These are phyloP conservation scores for Leptinotarsa texana DNA, from an alignment of 1,140 invertebrate species.

Conservation along the genomic window DNA sequence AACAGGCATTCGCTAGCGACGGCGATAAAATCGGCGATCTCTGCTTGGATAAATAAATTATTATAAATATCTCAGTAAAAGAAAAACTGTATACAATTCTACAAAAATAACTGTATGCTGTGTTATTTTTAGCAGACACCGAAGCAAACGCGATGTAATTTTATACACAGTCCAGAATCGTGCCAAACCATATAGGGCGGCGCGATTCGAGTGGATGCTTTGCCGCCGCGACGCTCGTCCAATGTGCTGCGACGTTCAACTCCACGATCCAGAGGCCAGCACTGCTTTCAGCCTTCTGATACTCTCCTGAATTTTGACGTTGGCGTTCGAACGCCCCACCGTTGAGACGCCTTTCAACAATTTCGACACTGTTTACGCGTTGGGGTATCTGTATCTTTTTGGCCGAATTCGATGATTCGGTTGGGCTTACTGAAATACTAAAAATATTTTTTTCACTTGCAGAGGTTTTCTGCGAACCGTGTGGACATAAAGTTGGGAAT, in stretches of 20 bases:
- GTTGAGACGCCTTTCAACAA: not conserved
- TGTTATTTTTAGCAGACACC: constrained; percentile 54
- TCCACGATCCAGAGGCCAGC: constrained; percentile 10
- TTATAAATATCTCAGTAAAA: constrained; percentile 44
- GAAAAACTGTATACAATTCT: constrained; percentile 52
- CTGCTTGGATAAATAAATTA: constrained; percentile 29
- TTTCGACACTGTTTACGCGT: constrained; percentile 5
- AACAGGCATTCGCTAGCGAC: no score
- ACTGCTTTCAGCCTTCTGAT: constrained; percentile 7
- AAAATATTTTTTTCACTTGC: not conserved
- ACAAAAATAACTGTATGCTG: constrained; percentile 53
- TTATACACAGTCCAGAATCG: constrained; percentile 54
- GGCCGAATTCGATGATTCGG: not conserved
- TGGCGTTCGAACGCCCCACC: not conserved
- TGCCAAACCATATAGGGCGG: constrained; percentile 57
- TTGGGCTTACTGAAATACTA: not conserved
- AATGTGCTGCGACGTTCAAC: constrained; percentile 14
- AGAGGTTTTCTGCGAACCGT: no score
- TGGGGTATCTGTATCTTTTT: constrained; percentile 8
- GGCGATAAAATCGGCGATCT: not conserved
- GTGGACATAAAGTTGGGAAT: no score
- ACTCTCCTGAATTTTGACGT: constrained; percentile 5
- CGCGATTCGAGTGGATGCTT: constrained; percentile 43
- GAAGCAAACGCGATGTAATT: constrained; percentile 56
- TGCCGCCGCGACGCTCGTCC: constrained; percentile 34